Conservation (phyloP, 2,797 vertebrate genomes). For the Botia almorhae region DNA sequence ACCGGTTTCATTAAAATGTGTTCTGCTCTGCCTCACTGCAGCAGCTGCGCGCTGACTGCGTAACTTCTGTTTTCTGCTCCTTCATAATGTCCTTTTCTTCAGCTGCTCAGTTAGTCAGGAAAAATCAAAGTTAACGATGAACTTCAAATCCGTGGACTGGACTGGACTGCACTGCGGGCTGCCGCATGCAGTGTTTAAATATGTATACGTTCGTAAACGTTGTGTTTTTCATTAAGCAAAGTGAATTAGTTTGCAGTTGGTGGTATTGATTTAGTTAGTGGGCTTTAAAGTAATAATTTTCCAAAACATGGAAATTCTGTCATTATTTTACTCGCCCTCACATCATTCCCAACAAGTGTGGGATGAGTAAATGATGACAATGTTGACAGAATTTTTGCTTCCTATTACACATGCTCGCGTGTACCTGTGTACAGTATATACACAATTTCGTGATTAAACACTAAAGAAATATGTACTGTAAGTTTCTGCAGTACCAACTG, state of each 20-base stretch:
- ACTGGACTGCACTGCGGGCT: not conserved
- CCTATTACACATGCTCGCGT: not conserved
- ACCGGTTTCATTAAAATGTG: constrained; percentile 32
- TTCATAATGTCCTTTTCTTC: constrained; percentile 19
- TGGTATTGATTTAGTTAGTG: not conserved
- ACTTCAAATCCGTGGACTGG: not conserved
- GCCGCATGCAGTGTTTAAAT: not conserved
- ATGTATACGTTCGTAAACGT: not conserved
- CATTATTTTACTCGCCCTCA: too few relatives aligned
- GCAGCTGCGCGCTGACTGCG: constrained; percentile 39
- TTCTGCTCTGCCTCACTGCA: constrained; percentile 21
- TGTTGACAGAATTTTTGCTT: not conserved
- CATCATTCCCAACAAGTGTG: too few relatives aligned
- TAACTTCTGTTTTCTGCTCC: constrained; percentile 33
- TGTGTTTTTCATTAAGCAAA: not conserved
- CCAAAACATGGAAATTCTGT: too few relatives aligned
- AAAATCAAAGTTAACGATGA: constrained; percentile 13
- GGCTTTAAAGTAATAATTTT: not conserved
- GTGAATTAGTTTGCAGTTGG: not conserved
- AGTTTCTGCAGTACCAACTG: not conserved
- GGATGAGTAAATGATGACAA: constrained; percentile 1
- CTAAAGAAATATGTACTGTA: not conserved
- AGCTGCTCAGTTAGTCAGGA: not conserved
- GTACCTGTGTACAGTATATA: not conserved
- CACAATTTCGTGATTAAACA: not conserved